Percentiles rank a stretch among this genome's conserved stretches.
Conservation (phyloP, 2,797 vertebrate genomes). For the Betta splendens region DNA sequence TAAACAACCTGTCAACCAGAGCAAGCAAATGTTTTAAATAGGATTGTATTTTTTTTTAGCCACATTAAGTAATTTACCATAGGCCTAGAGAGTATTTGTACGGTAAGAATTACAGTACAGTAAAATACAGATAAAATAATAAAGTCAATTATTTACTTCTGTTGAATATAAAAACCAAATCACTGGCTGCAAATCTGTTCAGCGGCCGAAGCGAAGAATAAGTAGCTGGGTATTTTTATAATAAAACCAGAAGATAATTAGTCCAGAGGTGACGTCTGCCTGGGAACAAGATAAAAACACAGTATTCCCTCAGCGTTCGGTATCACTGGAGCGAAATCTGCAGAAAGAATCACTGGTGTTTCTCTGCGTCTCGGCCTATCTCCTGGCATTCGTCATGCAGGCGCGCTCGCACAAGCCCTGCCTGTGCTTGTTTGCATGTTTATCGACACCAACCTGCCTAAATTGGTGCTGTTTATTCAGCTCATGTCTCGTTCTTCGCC, state of each 20-base stretch:
- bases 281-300: conserved; percentile 23
- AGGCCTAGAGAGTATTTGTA: too few species aligned
- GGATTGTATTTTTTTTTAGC: too few species aligned
- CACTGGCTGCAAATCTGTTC: too few species aligned
- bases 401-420: conserved; percentile 1
- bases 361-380: neutral
- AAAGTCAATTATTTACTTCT: too few species aligned
- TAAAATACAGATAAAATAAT: too few species aligned
- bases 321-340: conserved; percentile 9
- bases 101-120: too few species aligned
- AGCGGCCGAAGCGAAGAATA: too few species aligned
- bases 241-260: conserved; percentile 9
- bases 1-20: too few species aligned
- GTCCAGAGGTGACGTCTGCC: conserved; percentile 9
- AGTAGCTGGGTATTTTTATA: conserved; percentile 4
- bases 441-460: conserved; percentile 49
- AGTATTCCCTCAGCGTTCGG: conserved; percentile 4
- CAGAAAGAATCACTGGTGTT: neutral
- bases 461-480: conserved; percentile 45
- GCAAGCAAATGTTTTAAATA: too few species aligned
- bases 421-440: conserved; percentile 51
- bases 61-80: too few species aligned
- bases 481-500: conserved; percentile 39
- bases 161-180: too few species aligned
- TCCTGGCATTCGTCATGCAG: neutral